Evolutionary conservation across 2,797 vertebrate species (phyloP).

Genomic region (Urosaurus nigricauda): DNA sequence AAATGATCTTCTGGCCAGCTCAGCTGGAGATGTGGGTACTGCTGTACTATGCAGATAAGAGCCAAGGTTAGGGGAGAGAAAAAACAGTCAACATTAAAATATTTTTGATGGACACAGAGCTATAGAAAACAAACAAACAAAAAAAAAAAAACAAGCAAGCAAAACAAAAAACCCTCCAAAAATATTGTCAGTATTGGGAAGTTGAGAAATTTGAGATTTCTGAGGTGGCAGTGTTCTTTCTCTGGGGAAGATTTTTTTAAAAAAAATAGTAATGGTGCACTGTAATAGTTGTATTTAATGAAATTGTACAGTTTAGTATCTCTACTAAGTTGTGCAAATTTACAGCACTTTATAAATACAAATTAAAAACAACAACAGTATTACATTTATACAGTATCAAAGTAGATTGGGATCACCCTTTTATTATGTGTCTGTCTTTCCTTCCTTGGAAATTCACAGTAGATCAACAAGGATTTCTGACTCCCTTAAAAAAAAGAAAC

Average conservation of each 20-base stretch:
- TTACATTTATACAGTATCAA: background rate
- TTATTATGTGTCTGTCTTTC: background rate
- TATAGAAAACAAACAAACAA: conserved; percentile 10
- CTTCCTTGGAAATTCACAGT: background rate
- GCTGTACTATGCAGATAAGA: conserved; percentile 53
- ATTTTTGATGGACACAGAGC: background rate
- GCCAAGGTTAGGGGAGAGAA: conserved; percentile 23
- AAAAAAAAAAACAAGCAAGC: too few species aligned
- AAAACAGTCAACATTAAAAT: background rate
- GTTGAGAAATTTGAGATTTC: background rate
- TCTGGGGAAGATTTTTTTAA: background rate
- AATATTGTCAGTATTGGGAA: too few species aligned
- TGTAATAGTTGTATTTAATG: background rate
- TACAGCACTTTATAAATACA: too few species aligned
- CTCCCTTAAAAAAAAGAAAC: background rate
- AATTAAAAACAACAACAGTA: too few species aligned
- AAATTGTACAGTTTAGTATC: background rate
- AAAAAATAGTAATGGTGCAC: background rate
- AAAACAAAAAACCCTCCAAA: too few species aligned
- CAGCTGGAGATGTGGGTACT: conserved; percentile 34
- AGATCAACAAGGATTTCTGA: background rate
- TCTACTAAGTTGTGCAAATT: background rate
- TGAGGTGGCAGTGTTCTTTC: background rate
- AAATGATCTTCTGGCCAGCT: conserved; percentile 21
- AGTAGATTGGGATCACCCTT: background rate